Evolutionary conservation across 2,113 vertebrate species (phyloP).

Genomic region (Leptobrachium leishanense): DNA sequence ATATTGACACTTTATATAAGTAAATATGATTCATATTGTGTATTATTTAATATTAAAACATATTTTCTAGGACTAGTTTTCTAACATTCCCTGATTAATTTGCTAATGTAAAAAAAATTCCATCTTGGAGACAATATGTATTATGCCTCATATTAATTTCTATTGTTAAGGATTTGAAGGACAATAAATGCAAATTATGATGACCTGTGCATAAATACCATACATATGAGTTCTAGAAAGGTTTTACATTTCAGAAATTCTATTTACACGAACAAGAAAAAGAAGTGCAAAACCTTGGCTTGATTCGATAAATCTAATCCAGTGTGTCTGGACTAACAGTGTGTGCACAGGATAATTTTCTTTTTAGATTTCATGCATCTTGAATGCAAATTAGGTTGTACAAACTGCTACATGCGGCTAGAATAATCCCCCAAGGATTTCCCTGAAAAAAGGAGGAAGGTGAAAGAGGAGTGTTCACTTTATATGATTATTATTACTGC

Average conservation of each 20-base stretch:
- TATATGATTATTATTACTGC: background rate
- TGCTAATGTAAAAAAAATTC: too few species aligned
- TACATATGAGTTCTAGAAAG: background rate
- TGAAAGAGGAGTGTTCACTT: background rate
- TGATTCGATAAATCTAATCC: conserved; percentile 1
- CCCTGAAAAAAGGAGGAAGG: background rate
- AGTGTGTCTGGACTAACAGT: background rate
- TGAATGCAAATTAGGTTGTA: conserved; percentile 3
- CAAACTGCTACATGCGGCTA: background rate
- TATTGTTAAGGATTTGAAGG: too few species aligned
- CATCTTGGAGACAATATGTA: too few species aligned
- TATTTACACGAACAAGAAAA: background rate
- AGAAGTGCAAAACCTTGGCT: background rate
- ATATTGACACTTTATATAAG: too few species aligned
- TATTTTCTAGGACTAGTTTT: too few species aligned
- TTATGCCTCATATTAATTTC: too few species aligned
- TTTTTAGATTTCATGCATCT: background rate
- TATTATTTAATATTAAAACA: too few species aligned
- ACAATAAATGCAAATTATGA: too few species aligned
- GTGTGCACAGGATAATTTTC: background rate
- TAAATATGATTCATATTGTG: too few species aligned
- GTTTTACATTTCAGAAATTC: background rate
- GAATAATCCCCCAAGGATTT: background rate
- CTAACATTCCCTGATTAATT: too few species aligned
- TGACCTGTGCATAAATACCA: background rate